Conservation (phyloP, 2,797 vertebrate genomes). For the Xenops minutus region DNA sequence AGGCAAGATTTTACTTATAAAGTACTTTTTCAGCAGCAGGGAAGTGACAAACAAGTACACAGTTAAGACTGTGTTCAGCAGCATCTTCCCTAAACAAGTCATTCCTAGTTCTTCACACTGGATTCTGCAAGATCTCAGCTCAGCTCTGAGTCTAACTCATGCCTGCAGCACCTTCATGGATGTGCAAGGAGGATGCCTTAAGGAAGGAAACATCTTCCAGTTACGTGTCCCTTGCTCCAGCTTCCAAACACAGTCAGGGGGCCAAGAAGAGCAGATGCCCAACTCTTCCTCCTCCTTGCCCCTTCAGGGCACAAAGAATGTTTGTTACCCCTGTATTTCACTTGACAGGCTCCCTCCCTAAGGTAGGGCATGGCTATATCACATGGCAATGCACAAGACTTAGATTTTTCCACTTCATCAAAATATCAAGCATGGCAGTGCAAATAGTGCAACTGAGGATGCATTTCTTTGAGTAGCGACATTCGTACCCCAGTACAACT, state of each 20-base stretch:
- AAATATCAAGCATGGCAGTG: background rate
- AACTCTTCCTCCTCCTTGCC: background rate
- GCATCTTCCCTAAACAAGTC: background rate
- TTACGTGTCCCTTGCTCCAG: background rate
- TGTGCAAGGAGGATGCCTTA: background rate
- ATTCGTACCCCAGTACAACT: background rate
- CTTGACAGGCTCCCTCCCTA: background rate
- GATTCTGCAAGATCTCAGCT: background rate
- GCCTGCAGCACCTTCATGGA: accelerated
- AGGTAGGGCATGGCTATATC: accelerated
- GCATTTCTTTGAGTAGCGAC: background rate
- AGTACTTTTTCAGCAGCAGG: background rate
- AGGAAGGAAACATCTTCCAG: background rate
- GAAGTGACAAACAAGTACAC: background rate
- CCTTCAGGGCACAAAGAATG: background rate
- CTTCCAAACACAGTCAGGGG: background rate
- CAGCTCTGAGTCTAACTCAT: background rate
- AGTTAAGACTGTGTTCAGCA: background rate
- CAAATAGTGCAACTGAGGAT: background rate
- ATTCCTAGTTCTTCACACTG: background rate
- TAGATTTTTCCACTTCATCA: background rate
- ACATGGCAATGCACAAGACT: background rate
- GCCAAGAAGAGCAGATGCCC: background rate
- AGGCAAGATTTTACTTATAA: background rate
- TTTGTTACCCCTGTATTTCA: background rate